Base-by-base conservation (phyloP, 2,888 invertebrate species). In the Neoitamus cyanurus region DNA sequence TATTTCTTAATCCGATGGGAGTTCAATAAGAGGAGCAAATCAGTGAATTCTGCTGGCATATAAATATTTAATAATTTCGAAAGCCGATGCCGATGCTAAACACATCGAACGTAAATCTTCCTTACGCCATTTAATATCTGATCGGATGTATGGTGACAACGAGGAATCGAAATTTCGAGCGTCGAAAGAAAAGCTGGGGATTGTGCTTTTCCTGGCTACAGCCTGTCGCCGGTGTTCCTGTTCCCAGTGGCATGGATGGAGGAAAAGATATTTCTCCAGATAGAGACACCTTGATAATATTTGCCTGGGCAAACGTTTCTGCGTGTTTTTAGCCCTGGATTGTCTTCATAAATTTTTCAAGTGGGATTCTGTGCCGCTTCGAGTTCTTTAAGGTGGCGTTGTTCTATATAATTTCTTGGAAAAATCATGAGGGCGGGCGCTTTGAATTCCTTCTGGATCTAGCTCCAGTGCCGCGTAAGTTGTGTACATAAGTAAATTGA, bases 401-500 rank as follows among this genome's bases (percentile, higher is more conserved):
- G 11, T 58, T 58, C 25, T 25, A 25, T 58, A 20, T 58, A 58
- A 20, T 58, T 58, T 58, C 25, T 58, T 1, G 58, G 58, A 48
- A 58, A 58, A 58, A 58, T 58, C 58, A 58, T 58, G 58, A 58
- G 25, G 58, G 25, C 0, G 25, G 58, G 25, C 0, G 58, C 20
- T 20, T 20, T 20, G 58, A 58, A 58, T 58, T 58, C 25, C 9
- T 25, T 20, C 9, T 9, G 58, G 58, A 58, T 58, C 7, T 20
- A 58, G 58, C 20, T 25, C 25, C 20, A 58, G 25, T 58, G 25
- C 3, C 58, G 20, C 58, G 20, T 58, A 58, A 58, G 58, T 58
- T 58, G 58, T 58, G 58, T 58, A 58, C 58, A 58, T 58, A 58
- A 58, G 58, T 58, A 58, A 58, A 58, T 58, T 58, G 58, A 58